Conservation (phyloP, 2,113 vertebrate genomes). For the Erythrolamprus reginae region DNA sequence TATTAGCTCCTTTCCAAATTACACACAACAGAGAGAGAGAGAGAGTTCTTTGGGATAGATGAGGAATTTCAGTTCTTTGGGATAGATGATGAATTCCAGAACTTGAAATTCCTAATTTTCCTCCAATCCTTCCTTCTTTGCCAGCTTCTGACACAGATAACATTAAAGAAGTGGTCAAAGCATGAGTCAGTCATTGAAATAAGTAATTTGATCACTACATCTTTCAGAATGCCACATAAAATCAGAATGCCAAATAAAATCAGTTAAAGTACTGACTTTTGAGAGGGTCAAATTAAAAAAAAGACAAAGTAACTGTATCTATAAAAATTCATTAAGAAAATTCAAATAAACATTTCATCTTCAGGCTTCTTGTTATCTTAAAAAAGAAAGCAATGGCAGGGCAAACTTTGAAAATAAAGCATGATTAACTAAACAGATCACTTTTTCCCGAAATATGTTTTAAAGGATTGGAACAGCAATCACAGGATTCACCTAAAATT, state of each 20-base stretch:
- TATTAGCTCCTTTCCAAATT: no score
- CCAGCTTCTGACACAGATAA: background rate
- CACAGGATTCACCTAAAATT: background rate
- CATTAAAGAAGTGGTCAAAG: background rate
- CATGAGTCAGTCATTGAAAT: background rate
- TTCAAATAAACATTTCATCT: background rate
- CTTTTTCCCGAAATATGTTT: background rate
- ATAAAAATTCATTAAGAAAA: background rate
- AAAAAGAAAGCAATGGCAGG: background rate
- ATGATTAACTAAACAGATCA: background rate
- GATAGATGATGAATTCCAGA: background rate
- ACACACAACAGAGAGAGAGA: no score
- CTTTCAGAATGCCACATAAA: no score
- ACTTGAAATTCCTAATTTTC: background rate
- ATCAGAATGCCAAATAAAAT: background rate
- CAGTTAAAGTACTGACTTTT: background rate
- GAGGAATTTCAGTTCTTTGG: no score
- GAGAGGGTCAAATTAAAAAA: background rate
- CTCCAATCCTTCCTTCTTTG: background rate
- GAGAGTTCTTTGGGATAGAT: no score
- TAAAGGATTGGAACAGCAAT: background rate
- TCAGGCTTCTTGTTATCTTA: background rate
- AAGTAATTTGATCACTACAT: background rate
- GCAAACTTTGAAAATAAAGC: background rate
- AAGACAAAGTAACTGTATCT: background rate